Conservation (phyloP, 2,888 invertebrate genomes). For the Acanthosepion esculentum region DNA sequence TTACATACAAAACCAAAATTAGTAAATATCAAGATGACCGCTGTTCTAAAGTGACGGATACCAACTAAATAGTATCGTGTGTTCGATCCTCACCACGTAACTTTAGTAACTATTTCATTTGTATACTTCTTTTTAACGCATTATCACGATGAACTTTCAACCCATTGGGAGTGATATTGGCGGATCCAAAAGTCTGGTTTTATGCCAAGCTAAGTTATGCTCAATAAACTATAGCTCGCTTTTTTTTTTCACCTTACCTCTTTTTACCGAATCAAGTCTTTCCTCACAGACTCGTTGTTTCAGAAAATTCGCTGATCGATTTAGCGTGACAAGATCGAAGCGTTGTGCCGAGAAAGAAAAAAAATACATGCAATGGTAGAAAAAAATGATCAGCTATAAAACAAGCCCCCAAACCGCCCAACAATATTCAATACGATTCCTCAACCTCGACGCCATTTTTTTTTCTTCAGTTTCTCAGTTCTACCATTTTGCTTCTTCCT, state of each 20-base stretch:
- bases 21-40: no score
- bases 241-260: background rate
- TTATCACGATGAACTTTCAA: no score
- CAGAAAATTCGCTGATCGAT: background rate
- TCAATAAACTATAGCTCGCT: no score
- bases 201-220: no score
- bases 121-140: no score
- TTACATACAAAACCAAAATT: no score
- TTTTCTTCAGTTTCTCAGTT: background rate
- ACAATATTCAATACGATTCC: background rate
- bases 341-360: background rate
- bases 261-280: background rate
- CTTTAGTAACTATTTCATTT: no score
- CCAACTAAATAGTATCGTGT: no score
- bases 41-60: no score
- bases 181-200: no score
- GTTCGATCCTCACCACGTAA: no score
- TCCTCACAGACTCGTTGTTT: background rate
- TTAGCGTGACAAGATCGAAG: conserved; percentile 21
- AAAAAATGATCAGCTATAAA: background rate
- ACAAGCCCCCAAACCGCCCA: background rate
- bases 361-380: background rate
- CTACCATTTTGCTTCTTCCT: background rate
- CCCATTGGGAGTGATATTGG: no score
- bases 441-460: background rate